Evolutionary conservation across 2,113 vertebrate genomes (phyloP).

Genomic region (Pelecanus crispus): DNA sequence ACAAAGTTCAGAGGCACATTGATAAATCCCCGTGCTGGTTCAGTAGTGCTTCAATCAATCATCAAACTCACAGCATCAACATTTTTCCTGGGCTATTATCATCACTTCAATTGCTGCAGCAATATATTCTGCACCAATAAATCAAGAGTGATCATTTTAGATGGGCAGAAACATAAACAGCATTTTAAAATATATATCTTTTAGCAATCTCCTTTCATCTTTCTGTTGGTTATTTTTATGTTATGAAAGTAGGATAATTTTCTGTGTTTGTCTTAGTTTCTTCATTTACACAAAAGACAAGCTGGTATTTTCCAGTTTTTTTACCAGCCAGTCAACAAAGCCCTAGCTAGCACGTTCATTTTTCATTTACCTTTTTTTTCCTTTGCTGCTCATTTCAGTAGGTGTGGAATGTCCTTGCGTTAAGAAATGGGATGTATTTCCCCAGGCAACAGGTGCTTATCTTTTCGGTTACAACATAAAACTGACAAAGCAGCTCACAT

Average conservation of each 20-base stretch:
- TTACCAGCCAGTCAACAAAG: neutral
- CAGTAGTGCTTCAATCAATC: constrained; percentile 67
- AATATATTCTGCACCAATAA: constrained; percentile 58
- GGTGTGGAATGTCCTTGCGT: constrained; percentile 12
- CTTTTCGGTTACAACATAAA: constrained; percentile 32
- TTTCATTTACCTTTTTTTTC: constrained; percentile 39
- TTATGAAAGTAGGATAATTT: neutral
- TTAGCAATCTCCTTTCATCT: neutral
- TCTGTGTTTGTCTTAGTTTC: neutral
- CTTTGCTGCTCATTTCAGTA: constrained; percentile 13
- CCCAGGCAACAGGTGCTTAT: constrained; percentile 67
- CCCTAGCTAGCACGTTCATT: neutral
- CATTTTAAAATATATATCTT: constrained; percentile 38
- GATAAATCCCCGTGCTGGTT: constrained; percentile 66
- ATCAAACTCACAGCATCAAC: constrained; percentile 68
- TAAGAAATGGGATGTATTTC: constrained; percentile 61
- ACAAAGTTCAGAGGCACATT: constrained; percentile 61
- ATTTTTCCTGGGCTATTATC: constrained; percentile 73
- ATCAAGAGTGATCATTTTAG: constrained; percentile 64
- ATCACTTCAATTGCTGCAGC: constrained; percentile 66
- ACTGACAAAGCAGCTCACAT: constrained; percentile 42
- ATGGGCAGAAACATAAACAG: constrained; percentile 54
- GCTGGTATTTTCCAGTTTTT: neutral
- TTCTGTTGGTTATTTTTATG: neutral
- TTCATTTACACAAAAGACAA: neutral